Evolutionary conservation across 2,888 invertebrate genomes (phyloP), one percentile per base, ranked within the genome.

Genomic region (Drosophila prolongata): DNA sequence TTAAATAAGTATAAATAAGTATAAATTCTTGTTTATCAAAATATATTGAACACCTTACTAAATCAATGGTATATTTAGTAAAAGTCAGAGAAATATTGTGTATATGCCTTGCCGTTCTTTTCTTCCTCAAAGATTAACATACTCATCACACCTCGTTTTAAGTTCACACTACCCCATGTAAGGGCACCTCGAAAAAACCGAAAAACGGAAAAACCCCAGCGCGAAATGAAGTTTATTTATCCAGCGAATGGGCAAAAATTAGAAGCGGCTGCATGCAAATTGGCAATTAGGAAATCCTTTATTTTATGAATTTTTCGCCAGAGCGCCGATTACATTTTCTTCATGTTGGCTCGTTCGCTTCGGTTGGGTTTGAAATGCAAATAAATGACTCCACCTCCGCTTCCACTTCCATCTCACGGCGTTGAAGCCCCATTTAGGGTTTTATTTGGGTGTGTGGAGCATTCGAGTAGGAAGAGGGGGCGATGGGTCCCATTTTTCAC

Each of bases 221-320:
- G 59, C 57, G 59, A 79, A 76, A 78, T 67, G 49, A 78, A 85
- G 86, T 87, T 87, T 82, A 79, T 87, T 82, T 79, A 68, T 71
- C 68, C 83, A 66, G 59, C 80, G 88, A 87, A 87, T 78, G 82
- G 79, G 82, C 77, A 75, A 75, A 87, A 85, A 82, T 87, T 85
- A 87, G 83, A 77, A 67, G 75, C 71, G 75, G 68, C 83, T 87
- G 84, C 88, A 88, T 89, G 90, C 85, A 88, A 88, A 88, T 88
- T 88, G 89, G 77, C 87, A 88, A 89, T 88, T 88, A 89, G 84
- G 78, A 85, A 78, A 83, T 80, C 75, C 75, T 75, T 76, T 77
- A 85, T 81, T 76, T 86, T 79, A 75, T 72, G 78, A 80, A 76
- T 76, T 72, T 66, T 78, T 70, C 66, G 64, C 62, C 49, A 60